Evolutionary conservation across 2,113 vertebrate species (phyloP).

Genomic region (Oryzias woworae): DNA sequence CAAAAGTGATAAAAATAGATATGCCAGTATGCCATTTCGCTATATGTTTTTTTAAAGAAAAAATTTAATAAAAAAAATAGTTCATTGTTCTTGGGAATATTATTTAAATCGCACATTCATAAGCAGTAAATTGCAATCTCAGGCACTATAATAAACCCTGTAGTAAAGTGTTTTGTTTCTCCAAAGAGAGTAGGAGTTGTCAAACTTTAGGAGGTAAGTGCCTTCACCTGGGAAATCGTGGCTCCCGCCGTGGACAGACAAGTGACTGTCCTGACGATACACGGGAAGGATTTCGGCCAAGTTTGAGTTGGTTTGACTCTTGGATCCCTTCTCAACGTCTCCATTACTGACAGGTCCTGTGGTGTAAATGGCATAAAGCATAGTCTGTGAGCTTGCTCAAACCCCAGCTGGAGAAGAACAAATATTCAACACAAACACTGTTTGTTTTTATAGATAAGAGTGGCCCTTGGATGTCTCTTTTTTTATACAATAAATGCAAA

Average conservation of each 20-base stretch:
- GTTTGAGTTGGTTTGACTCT: constrained; percentile 79
- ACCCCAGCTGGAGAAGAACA: background rate
- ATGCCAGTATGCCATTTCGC: constrained; percentile 47
- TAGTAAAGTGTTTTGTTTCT: constrained; percentile 98
- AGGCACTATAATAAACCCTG: constrained; percentile 91
- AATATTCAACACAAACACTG: background rate
- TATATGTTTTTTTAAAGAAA: constrained; percentile 20
- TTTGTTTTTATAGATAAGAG: background rate
- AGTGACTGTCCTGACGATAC: constrained; percentile 93
- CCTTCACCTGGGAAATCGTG: constrained; percentile 96
- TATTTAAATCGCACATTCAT: constrained; percentile 59
- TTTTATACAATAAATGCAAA: no score
- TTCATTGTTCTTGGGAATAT: constrained; percentile 52
- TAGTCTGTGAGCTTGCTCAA: constrained; percentile 11
- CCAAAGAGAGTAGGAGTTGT: constrained; percentile 97
- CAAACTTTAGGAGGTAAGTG: constrained; percentile 95
- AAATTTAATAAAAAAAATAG: constrained; percentile 77
- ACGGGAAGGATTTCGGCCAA: constrained; percentile 91
- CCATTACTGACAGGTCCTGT: constrained; percentile 85
- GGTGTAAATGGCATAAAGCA: constrained; percentile 17
- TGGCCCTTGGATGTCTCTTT: no score
- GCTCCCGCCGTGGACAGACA: constrained; percentile 88
- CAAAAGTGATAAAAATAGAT: constrained; percentile 66
- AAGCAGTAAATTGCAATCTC: constrained; percentile 41
- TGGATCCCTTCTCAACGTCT: constrained; percentile 92